Conservation (phyloP, 1,140 invertebrate genomes). For the Thaumatotibia leucotreta region DNA sequence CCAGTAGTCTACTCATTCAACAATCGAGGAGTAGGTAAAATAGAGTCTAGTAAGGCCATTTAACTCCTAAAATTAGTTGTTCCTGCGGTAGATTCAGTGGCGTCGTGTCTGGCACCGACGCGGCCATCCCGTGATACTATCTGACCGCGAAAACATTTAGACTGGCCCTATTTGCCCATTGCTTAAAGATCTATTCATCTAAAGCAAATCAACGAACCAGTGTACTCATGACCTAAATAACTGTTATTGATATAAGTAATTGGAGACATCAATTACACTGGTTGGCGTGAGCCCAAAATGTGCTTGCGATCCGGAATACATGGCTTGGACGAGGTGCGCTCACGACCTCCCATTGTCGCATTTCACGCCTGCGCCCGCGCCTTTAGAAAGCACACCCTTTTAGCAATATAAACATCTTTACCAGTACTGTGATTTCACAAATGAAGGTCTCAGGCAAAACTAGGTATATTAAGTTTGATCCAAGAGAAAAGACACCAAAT, state of each 20-base stretch:
- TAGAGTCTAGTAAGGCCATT: background rate
- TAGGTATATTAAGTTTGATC: too few species aligned
- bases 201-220: background rate
- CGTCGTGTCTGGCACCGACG: background rate
- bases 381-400: slow-evolving; percentile 1
- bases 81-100: background rate
- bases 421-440: background rate
- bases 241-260: background rate
- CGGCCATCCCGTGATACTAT: background rate
- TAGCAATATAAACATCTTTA: background rate
- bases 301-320: background rate
- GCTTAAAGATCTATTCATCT: background rate
- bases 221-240: background rate
- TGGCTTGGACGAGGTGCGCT: background rate
- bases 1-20: too few species aligned
- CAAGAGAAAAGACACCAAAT: too few species aligned
- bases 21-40: too few species aligned
- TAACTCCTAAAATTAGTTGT: background rate
- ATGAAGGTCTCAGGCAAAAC: too few species aligned
- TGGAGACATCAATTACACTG: background rate
- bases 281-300: background rate
- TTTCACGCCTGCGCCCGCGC: slow-evolving; percentile 11
- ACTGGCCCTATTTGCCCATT: background rate
- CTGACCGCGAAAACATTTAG: slow-evolving; percentile 9
- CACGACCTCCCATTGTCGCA: slow-evolving; percentile 3